Evolutionary conservation across 23 tunicate genomes (phyloP), one percentile per base, ranked within the genome.

Genomic region (Clavelina lepadiformis): DNA sequence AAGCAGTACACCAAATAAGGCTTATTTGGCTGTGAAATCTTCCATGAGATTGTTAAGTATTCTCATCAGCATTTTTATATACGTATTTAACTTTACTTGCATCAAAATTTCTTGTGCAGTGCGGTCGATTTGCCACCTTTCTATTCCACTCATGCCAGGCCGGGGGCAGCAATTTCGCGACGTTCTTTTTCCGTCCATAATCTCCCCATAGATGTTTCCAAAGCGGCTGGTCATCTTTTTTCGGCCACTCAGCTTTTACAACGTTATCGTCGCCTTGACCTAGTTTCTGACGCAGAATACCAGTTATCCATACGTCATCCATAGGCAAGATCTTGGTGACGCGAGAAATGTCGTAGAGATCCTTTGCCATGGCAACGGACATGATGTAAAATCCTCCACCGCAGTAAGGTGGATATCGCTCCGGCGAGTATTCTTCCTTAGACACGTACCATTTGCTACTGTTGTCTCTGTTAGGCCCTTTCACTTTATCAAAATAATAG

Each of bases 231-330:
- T 35, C 57, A 34, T 75, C 51, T 23, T 55, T 55, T 21, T 28
- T 31, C 24, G 82, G 82, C 82, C 70, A 64, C 0, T 51, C 56
- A 22, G 62, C 73, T 28, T 78, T 68, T 20, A 35, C 66, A 2
- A 78, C 62, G 51, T 78, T 78, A 11, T 78, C 44, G 27, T 78
- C 84, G 27, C 84, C 84, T 1, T 75, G 75, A 6, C 61, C 55
- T 30, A 82, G 47, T 35, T 73, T 86, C 50, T 61, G 71, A 21
- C 95, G 56, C 69, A 77, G 37, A 19, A 86, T 70, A 6, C 95
- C 95, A 1, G 95, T 86, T 5, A 86, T 69, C 95, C 85, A 86
- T 20, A 86, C 95, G 58, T 86, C 95, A 38, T 86, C 95, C 64
- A 78, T 57, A 18, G 71, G 37, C 7, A 78, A 35, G 31, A 56